Evolutionary conservation across 2,888 invertebrate species (phyloP).

Genomic region (Elmis aenea): DNA sequence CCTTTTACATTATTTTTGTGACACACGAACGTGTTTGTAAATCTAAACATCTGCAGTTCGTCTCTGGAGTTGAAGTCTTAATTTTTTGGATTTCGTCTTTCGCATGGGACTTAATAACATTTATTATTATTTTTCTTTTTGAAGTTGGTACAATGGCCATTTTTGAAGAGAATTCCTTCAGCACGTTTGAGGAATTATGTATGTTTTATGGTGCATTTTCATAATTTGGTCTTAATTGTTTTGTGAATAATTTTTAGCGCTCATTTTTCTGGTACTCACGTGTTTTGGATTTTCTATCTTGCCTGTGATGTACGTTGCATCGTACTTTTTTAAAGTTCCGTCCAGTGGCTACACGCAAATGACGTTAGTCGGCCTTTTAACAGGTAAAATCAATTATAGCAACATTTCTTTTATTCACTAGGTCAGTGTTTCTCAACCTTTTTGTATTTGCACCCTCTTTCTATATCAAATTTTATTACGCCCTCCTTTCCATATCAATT

Average conservation of each 20-base stretch:
- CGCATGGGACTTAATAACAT: constrained; percentile 63
- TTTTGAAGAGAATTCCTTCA: constrained; percentile 62
- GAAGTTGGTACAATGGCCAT: constrained; percentile 57
- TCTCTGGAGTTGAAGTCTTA: constrained; percentile 62
- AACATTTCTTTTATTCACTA: neutral
- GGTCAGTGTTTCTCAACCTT: no score
- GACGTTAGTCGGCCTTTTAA: constrained; percentile 65
- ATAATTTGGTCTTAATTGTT: neutral
- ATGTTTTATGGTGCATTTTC: constrained; percentile 5
- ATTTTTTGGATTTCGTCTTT: constrained; percentile 67
- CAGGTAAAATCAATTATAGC: constrained; percentile 55
- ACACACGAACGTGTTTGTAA: constrained; percentile 64
- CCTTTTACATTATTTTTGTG: constrained; percentile 58
- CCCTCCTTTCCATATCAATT: no score
- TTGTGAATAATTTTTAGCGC: constrained; percentile 44
- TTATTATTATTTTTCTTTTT: constrained; percentile 52
- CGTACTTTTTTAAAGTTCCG: constrained; percentile 64
- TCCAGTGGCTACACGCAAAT: constrained; percentile 71
- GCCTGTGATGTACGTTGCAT: constrained; percentile 66
- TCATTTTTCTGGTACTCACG: constrained; percentile 59
- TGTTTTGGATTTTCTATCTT: constrained; percentile 67
- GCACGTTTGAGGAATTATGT: constrained; percentile 52
- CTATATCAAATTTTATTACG: no score
- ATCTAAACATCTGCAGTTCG: constrained; percentile 66
- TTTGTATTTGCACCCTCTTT: no score